These are phyloP conservation scores for Pseudomyrmex pallidus DNA, from an alignment of 1,140 invertebrate genomes.

Conservation along the genomic window DNA sequence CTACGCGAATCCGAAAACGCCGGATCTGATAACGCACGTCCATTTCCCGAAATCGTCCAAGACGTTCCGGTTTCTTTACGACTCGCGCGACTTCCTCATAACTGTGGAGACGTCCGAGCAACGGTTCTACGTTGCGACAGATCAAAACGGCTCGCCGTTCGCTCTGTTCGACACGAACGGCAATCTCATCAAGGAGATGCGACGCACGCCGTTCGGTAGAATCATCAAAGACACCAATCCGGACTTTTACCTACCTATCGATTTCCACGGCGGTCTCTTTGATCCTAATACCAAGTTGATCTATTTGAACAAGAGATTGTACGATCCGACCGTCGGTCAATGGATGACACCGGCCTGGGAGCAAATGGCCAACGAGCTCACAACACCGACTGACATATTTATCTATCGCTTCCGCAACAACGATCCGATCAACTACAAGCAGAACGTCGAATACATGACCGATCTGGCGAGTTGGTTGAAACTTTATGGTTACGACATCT, in stretches of 20 bases:
- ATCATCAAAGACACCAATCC: slow-evolving; percentile 96
- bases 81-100: slow-evolving; percentile 93
- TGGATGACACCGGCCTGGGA: slow-evolving; percentile 98
- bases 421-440: slow-evolving; percentile 94
- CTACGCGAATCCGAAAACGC: slow-evolving; percentile 94
- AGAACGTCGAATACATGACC: slow-evolving; percentile 92
- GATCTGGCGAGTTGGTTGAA: slow-evolving; percentile 94
- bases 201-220: slow-evolving; percentile 95
- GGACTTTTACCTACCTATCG: slow-evolving; percentile 95
- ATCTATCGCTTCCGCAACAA: slow-evolving; percentile 97
- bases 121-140: slow-evolving; percentile 95
- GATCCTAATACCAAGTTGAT: slow-evolving; percentile 94
- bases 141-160: slow-evolving; percentile 96
- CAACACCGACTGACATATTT: slow-evolving; percentile 94
- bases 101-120: slow-evolving; percentile 93
- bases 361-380: slow-evolving; percentile 91
- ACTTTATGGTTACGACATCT: slow-evolving; percentile 94
- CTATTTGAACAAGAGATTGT: slow-evolving; percentile 93
- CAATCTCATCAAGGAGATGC: slow-evolving; percentile 95
- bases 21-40: slow-evolving; percentile 93
- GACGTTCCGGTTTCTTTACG: slow-evolving; percentile 94
- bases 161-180: slow-evolving; percentile 96
- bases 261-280: slow-evolving; percentile 96
- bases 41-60: slow-evolving; percentile 94
- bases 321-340: slow-evolving; percentile 96